These are phyloP conservation scores for Phalacrocorax brasilianus DNA, from an alignment of 2,113 vertebrate species.

Conservation along the genomic window DNA sequence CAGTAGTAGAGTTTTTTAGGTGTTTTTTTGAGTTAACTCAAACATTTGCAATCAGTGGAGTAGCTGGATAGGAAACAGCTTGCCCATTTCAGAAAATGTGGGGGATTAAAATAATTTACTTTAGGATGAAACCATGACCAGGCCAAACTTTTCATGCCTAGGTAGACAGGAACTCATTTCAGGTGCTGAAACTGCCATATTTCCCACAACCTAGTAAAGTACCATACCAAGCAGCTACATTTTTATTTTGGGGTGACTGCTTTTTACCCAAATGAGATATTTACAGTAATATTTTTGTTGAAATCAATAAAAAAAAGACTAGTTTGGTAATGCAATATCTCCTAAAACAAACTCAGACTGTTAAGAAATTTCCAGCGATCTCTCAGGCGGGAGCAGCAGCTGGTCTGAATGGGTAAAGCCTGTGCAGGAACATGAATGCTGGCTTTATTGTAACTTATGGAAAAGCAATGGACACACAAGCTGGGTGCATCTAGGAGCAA, in stretches of 20 bases:
- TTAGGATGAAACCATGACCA: background rate
- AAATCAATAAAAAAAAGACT: background rate
- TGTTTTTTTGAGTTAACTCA: background rate
- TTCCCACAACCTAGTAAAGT: background rate
- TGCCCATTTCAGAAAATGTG: background rate
- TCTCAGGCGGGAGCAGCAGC: background rate
- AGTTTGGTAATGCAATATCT: background rate
- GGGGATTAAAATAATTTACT: background rate
- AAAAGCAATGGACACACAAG: background rate
- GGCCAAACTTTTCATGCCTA: background rate
- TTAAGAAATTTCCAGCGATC: background rate
- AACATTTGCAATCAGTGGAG: background rate
- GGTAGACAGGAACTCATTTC: background rate
- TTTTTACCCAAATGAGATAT: background rate
- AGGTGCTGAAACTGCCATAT: background rate
- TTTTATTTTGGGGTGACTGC: background rate
- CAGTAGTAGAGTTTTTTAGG: background rate
- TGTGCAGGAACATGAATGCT: background rate
- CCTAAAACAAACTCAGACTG: background rate
- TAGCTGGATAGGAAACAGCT: background rate
- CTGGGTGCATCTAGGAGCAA: background rate
- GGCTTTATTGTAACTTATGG: background rate
- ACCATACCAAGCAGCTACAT: background rate
- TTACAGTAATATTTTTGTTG: background rate
- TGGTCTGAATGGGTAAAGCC: background rate